These are phyloP conservation scores for Tenualosa thibaudeaui DNA, from an alignment of 2,797 vertebrate genomes.

Conservation along the genomic window DNA sequence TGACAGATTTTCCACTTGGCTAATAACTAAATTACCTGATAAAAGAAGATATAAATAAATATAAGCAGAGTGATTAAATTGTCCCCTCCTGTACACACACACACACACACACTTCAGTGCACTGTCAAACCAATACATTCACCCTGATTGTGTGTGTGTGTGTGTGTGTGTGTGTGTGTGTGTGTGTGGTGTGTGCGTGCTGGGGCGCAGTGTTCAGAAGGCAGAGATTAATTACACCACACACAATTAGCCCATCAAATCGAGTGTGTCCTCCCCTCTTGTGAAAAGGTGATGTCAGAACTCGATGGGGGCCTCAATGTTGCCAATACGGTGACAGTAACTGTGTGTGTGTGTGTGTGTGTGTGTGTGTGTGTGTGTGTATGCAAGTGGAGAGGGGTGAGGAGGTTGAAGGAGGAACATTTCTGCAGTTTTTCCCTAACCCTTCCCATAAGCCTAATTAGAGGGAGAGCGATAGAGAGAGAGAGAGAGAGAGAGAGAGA, in stretches of 20 bases:
- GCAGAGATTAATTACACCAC: conserved; percentile 81
- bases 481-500: neutral
- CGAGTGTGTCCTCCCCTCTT: conserved; percentile 76
- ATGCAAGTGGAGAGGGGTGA: neutral
- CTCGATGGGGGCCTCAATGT: conserved; percentile 68
- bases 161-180: conserved; percentile 23
- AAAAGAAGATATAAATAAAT: conserved; percentile 63
- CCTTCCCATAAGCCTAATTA: too few relatives aligned
- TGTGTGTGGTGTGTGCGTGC: conserved; percentile 7
- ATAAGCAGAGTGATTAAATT: conserved; percentile 57
- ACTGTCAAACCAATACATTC: conserved; percentile 15
- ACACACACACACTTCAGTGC: conserved; percentile 44
- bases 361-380: neutral
- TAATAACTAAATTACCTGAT: conserved; percentile 45
- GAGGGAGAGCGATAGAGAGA: too few relatives aligned
- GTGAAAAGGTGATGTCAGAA: conserved; percentile 79
- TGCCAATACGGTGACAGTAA: neutral
- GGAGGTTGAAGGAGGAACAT: too few relatives aligned
- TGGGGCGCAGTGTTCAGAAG: conserved; percentile 67
- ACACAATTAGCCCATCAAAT: conserved; percentile 80
- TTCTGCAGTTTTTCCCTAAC: too few relatives aligned
- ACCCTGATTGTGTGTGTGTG: conserved; percentile 24
- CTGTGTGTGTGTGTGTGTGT: neutral
- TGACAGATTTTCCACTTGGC: neutral
- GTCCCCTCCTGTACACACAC: conserved; percentile 49